These are phyloP conservation scores for Callinectes sapidus DNA, from an alignment of 2,888 invertebrate genomes.

Conservation along the genomic window DNA sequence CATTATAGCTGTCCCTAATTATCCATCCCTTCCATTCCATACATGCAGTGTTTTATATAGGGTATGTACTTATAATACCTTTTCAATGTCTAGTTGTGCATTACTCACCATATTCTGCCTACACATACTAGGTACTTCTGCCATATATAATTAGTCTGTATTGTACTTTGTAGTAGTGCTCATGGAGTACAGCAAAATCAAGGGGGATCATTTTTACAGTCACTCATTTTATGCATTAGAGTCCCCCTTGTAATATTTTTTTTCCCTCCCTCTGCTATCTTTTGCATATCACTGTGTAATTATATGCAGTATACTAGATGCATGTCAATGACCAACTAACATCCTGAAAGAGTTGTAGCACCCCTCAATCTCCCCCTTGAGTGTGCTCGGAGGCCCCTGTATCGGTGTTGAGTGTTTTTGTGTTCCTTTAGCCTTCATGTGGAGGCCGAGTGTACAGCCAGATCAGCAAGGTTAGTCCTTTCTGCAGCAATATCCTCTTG, in stretches of 20 bases:
- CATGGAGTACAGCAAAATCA: constrained; percentile 54
- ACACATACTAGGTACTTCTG: constrained; percentile 45
- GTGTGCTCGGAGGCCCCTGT: constrained; percentile 62
- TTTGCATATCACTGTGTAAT: constrained; percentile 18
- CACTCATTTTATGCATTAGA: constrained; percentile 23
- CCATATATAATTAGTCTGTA: constrained; percentile 42
- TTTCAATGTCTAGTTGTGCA: constrained; percentile 28
- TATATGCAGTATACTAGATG: constrained; percentile 39
- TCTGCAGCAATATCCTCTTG: constrained; percentile 42
- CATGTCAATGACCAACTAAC: constrained; percentile 43
- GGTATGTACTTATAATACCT: constrained; percentile 11
- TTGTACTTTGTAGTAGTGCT: constrained; percentile 52
- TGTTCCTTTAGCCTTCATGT: constrained; percentile 71
- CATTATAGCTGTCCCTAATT: background rate
- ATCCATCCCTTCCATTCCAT: constrained; percentile 16
- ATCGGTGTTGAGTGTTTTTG: constrained; percentile 68
- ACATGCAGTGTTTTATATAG: constrained; percentile 10
- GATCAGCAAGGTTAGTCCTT: constrained; percentile 70
- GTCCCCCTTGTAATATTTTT: constrained; percentile 33
- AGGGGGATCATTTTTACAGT: constrained; percentile 56
- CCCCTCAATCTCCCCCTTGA: constrained; percentile 61
- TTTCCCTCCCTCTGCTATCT: constrained; percentile 31
- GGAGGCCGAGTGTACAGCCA: constrained; percentile 71
- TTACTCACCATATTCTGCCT: constrained; percentile 38
- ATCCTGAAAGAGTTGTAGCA: constrained; percentile 25